Percentiles rank a stretch among this genome's conserved stretches.
These are phyloP conservation scores for Andrena cerasifolii DNA, from an alignment of 1,140 invertebrate genomes.

Conservation along the genomic window DNA sequence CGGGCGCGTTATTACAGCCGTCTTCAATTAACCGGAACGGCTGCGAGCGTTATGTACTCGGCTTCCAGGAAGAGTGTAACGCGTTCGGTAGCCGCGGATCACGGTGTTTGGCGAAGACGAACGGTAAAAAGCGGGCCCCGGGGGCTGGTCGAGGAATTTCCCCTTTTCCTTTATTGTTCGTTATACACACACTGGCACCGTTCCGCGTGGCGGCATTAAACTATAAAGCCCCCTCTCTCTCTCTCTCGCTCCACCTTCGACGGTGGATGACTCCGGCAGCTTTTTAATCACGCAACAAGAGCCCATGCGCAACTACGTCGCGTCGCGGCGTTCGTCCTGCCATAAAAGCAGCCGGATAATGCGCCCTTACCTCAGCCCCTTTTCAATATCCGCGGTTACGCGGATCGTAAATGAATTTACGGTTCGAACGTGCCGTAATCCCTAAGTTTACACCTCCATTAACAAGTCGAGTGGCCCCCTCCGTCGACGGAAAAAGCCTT, in stretches of 20 bases:
- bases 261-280: background rate
- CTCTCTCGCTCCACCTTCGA: background rate
- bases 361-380: slow-evolving; percentile 1
- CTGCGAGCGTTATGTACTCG: no score
- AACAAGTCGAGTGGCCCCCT: slow-evolving; percentile 18
- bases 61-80: background rate
- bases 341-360: slow-evolving; percentile 41
- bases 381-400: slow-evolving; percentile 51
- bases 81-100: no score
- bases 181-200: background rate
- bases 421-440: slow-evolving; percentile 37
- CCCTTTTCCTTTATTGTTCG: background rate
- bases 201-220: background rate
- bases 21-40: slow-evolving; percentile 24
- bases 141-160: background rate
- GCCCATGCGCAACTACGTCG: background rate
- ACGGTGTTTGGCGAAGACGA: background rate
- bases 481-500: background rate
- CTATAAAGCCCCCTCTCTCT: no score
- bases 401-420: slow-evolving; percentile 54
- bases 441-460: slow-evolving; percentile 42
- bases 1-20: background rate
- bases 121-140: background rate
- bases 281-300: slow-evolving; percentile 47
- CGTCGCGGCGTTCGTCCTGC: background rate